These are phyloP conservation scores for Neomorphus geoffroyi DNA, from an alignment of 2,797 vertebrate genomes.

Conservation along the genomic window DNA sequence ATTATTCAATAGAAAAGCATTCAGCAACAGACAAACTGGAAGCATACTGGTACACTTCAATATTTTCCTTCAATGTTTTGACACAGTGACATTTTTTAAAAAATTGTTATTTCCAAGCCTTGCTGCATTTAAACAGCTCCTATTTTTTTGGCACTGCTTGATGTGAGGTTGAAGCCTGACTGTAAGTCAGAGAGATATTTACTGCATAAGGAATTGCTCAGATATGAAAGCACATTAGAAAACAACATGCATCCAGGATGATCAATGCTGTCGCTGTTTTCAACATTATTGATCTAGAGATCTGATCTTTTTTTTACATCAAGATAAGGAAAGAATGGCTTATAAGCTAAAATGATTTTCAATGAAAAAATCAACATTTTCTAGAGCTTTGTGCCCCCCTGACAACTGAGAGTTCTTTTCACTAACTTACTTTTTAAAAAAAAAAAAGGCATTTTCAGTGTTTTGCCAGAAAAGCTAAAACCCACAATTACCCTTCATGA, in stretches of 20 bases:
- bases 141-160: neutral
- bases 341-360: conserved; percentile 3
- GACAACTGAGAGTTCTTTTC: neutral
- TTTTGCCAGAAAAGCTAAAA: neutral
- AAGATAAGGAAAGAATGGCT: conserved; percentile 27
- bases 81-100: neutral
- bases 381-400: neutral
- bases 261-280: conserved; percentile 7
- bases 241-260: neutral
- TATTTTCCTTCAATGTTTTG: conserved; percentile 29
- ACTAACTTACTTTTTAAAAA: neutral
- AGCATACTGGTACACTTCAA: conserved; percentile 15
- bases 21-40: conserved; percentile 26
- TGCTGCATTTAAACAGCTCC: conserved; percentile 15
- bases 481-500: neutral
- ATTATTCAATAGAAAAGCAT: conserved; percentile 35
- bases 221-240: conserved; percentile 9
- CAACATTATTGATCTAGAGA: conserved; percentile 23
- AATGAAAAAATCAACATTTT: neutral
- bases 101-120: conserved; percentile 14
- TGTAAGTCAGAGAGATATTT: conserved; percentile 2
- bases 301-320: neutral
- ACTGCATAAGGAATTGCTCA: neutral
- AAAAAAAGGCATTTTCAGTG: neutral
- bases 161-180: neutral